Evolutionary conservation across 1,140 invertebrate species (phyloP), one percentile per base, ranked within the genome.

Genomic region (Sipha flava): DNA sequence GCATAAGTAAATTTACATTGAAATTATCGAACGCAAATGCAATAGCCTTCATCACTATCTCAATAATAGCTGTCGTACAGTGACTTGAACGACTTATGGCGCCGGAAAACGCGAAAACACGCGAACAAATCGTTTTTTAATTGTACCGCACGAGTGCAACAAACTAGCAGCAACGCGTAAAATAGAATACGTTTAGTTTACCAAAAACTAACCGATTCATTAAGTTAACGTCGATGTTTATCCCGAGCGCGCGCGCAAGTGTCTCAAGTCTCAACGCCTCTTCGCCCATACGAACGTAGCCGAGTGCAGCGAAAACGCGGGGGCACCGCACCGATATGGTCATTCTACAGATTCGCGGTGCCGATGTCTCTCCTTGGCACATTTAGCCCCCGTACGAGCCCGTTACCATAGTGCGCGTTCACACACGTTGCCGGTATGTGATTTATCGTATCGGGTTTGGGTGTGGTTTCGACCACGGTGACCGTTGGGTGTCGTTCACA

Each of bases 261-360:
- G 14, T 43, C 62, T 37, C n/a, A n/a, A 66, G 43, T 66, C n/a
- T 40, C 1, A 40, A 66, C 62, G 62, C 62, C 62, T 66, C 62
- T 66, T 37, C 62, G 34, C 34, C 34, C n/a, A 66, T 31, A 66
- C 40, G 21, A 70, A 70, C n/a, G n/a, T 70, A 26, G 66, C 40
- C 16, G 45, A 68, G 37, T 45, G 21, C n/a, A n/a, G 40, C 18
- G 40, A 68, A 70, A 70, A 18, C 26, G 72, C 49, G 72, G 72
- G 49, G 72, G 72, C 49, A 75, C 72, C 16, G n/a, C 31, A 75
- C 72, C n/a, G 26, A 75, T 75, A 75, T 75, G 72, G 72, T 75
- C 52, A 75, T 75, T 75, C 47, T 16, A 29, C 47, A 31, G 14
- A 34, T 49, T 73, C 70, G 23, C 70, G n/a, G 26, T 21, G 14